phyloP scores from a whole-genome alignment of 2,113 vertebrate genomes.

The Ia io region DNA sequence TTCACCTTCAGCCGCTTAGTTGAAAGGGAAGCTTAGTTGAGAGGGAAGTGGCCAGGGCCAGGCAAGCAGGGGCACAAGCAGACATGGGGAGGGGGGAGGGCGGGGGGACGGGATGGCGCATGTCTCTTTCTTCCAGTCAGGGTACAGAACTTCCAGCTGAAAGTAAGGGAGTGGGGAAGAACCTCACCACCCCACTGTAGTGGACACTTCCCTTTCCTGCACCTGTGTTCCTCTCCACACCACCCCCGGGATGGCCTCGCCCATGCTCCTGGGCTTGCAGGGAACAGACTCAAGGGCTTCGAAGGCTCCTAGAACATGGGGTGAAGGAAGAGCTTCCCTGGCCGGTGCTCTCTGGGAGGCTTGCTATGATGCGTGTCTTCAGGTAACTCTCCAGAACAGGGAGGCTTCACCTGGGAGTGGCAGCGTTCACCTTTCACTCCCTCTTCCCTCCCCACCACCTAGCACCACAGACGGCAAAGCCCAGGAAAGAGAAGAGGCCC shows the following conservation, averaged over 20 bases:
- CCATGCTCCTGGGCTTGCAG: not conserved
- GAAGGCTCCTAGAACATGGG: not conserved
- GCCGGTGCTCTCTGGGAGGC: not conserved
- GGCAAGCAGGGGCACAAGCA: not conserved
- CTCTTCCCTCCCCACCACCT: not conserved
- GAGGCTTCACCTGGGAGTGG: too few relatives aligned
- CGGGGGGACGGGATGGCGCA: too few relatives aligned
- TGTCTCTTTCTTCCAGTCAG: not conserved
- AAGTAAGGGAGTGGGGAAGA: not conserved
- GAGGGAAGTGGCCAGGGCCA: not conserved
- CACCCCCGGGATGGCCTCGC: not conserved
- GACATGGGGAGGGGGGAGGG: not conserved
- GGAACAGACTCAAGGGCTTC: not conserved
- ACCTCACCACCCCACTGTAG: too few relatives aligned
- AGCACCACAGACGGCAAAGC: too few relatives aligned
- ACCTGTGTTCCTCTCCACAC: not conserved
- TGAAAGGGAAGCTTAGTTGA: too few relatives aligned
- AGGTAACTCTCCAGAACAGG: not conserved
- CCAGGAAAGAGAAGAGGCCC: not conserved
- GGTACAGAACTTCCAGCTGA: not conserved
- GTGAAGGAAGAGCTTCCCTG: not conserved
- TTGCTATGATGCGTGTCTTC: rapidly evolving
- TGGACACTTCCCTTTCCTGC: not conserved
- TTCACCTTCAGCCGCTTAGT: not conserved
- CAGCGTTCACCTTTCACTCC: not conserved